Base-by-base conservation (phyloP, 1,140 invertebrate genomes). In the Drosophila nasuta region DNA sequence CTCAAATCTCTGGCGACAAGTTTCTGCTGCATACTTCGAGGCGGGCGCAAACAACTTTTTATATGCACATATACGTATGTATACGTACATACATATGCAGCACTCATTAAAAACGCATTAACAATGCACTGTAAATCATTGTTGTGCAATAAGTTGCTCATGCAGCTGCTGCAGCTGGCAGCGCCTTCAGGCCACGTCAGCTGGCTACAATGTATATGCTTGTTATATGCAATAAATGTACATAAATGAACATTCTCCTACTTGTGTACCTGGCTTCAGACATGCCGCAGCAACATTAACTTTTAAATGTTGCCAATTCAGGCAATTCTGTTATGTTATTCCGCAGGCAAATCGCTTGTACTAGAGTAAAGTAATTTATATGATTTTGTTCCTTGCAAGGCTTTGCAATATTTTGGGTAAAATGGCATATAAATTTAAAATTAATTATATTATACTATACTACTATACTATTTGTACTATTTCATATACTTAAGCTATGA, bases 61-160 rank as follows among this genome's bases (percentile, higher is more conserved):
- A 38, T 33, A 6, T 7, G 63, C 62, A 74, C 72, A 17, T 5
- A 30, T 17, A 25, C 6, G 10, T 8, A 64, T 7, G 10, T 8
- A 64, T 7, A 51, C 13, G 45, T 56, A 64, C 66, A 64, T 81
- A 56, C 67, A 63, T 62, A 70, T 76, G 75, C 72, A 66, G 49
- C 75, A 62, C 85, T 88, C 83, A 88, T 88, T 88, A 88, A 88
- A 88, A 88, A 88, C 83, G 83, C 83, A 88, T 88, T 88, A 88
- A 82, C 73, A 77, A 88, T 88, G 80, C 70, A 82, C 75, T 82
- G 83, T 77, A 88, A 87, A 88, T 77, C 83, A 87, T 82, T 77
- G 78, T 82, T 79, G 82, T 77, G 64, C 82, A 78, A 82, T 82
- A 82, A 79, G 80, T 82, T 75, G 71, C 63, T 43, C 35, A 52